Evolutionary conservation across 2,113 vertebrate genomes (phyloP), one percentile per base, ranked within the genome.

Genomic region (Elgaria multicarinata): DNA sequence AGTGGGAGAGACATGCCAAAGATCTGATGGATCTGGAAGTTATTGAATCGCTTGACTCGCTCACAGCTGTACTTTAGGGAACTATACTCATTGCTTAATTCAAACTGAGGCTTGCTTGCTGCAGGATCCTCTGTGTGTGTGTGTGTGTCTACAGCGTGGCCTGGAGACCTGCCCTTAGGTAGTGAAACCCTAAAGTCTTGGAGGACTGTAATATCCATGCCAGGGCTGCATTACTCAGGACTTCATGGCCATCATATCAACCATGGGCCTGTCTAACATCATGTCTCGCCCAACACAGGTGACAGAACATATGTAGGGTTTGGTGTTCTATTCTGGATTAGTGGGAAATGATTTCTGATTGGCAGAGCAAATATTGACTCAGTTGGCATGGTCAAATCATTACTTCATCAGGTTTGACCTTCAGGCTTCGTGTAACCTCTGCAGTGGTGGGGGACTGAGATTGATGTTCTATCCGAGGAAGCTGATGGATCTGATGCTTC

Each of bases 1-100:
- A 85, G 62, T 69, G 66, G 2, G 9, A 95, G 88, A 94, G 72
- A 36, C 78, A 6, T 89, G 88, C 50, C 88, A 78, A 69, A 42
- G 72, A 55, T 85, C 72, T 55, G 82, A 78, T 89, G n/a, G 82
- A 78, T 78, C 87, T 91, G 86, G 85, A 88, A 77, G 72, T 85
- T 87, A 28, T 53, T 79, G 86, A 87, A 79, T n/a, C 42, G 31
- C 46, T 84, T 77, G 77, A 84, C 53, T 77, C 88, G 72, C 69
- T 89, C 24, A 9, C 33, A 18, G 31, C 26, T n/a, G 31, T 2
- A 53, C 31, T 46, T 76, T 76, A 46, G 69, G 69, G 81, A 77
- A 8, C 13, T 8, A 2, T 46, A 14, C 2, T 62, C 58, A 10
- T 67, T 85, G 6, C n/a, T 46, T 85, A 20, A 69, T 66, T 69